Evolutionary conservation across 2,113 vertebrate species (phyloP), one percentile per base, ranked within the genome.

Genomic region (Crypturellus undulatus): DNA sequence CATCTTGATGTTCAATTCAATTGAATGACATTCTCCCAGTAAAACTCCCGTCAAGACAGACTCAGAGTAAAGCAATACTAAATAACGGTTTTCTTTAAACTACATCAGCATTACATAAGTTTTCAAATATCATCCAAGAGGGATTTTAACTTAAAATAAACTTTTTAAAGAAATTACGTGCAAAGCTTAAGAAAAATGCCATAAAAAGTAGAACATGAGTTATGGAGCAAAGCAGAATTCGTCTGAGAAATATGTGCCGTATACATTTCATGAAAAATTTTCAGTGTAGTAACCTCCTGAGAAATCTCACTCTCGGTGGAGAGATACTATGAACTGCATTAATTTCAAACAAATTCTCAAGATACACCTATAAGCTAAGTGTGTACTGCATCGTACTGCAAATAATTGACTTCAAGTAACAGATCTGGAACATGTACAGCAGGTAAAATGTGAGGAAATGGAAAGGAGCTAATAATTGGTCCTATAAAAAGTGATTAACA

Each of bases 321-420:
- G 34, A 91, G 49, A 32, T 85, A 79, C 75, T 84, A 88, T 8
- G 42, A 94, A 73, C 64, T 78, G 25, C 54, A 85, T 30, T 85
- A 51, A 94, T 73, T 92, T 76, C 75, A 93, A 59, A 84, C 36
- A 92, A 92, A 93, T 42, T 38, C 32, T 81, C 28, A 86, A 84
- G 75, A 91, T 68, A 25, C 22, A 65, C 36, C 26, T 18, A 32
- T 69, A 77, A 79, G 36, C 65, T 93, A 72, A 90, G 36, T 7
- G 20, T 1, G 1, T 42, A 59, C 45, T 59, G 91, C 45, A 92
- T 77, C 19, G 67, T 40, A 49, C 30, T 22, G n/a, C 63, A 91
- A 60, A 42, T 49, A 91, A 91, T 38, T 56, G 56, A 78, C 42
- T 59, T 59, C 14, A 92, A 81, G 51, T 58, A 73, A 93, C 93